A percentile compares a stretch with the other conserved stretches of the same genome.
These are phyloP conservation scores for Neolamprologus sp. DNA, from an alignment of 2,113 vertebrate genomes.

Conservation along the genomic window DNA sequence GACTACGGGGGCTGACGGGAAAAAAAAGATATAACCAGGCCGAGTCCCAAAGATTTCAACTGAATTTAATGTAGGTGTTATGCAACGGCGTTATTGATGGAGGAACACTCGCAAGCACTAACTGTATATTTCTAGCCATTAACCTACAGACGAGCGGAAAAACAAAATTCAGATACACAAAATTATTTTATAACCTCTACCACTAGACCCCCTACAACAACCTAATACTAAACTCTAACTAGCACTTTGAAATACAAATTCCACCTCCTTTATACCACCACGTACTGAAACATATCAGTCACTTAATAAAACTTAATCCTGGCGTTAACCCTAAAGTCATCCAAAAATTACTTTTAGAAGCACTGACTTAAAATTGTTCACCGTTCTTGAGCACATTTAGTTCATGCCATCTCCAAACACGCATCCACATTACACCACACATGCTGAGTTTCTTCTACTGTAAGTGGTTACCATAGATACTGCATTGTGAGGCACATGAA, in stretches of 20 bases:
- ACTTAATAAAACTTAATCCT: background rate
- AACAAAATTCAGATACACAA: background rate
- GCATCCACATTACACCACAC: slow-evolving; percentile 18
- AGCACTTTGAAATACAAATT: background rate
- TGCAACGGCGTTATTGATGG: background rate
- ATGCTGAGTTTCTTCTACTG: slow-evolving; percentile 55
- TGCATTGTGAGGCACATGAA: slow-evolving; percentile 55
- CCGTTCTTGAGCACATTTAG: slow-evolving; percentile 12
- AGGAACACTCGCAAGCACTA: background rate
- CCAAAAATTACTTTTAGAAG: background rate
- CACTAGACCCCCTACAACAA: background rate
- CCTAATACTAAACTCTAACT: background rate
- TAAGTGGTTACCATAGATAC: slow-evolving; percentile 70
- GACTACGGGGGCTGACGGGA: background rate
- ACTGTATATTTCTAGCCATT: background rate
- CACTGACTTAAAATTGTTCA: background rate
- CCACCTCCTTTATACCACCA: background rate
- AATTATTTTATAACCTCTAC: background rate
- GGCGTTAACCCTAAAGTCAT: background rate
- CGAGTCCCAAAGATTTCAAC: background rate
- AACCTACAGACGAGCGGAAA: too few species aligned
- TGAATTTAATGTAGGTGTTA: background rate
- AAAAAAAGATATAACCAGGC: background rate
- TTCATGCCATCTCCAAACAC: slow-evolving; percentile 1
- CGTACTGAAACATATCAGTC: background rate